These are phyloP conservation scores for Prunella strophiata DNA, from an alignment of 2,797 vertebrate species.

Conservation along the genomic window DNA sequence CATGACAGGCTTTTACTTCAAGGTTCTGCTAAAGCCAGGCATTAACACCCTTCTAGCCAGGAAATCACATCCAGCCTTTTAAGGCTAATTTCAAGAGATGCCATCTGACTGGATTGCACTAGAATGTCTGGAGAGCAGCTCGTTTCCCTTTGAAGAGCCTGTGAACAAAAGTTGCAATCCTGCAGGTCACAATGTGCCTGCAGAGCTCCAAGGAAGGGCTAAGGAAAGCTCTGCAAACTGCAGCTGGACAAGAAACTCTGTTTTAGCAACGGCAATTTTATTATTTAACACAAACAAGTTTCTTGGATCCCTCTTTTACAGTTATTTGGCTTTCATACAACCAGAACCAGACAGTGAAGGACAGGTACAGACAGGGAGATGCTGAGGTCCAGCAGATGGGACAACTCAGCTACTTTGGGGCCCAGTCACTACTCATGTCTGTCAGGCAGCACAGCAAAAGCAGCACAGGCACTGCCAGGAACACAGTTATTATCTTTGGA, in stretches of 20 bases:
- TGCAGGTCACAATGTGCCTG: background rate
- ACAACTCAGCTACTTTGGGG: background rate
- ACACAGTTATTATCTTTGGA: background rate
- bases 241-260: background rate
- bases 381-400: background rate
- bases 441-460: background rate
- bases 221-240: background rate
- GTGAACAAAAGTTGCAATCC: background rate
- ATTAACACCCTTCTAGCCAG: background rate
- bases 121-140: background rate
- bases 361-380: background rate
- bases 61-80: background rate
- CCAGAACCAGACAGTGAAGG: background rate
- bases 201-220: background rate
- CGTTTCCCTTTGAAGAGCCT: background rate
- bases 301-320: background rate
- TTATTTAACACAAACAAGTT: background rate
- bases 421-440: background rate
- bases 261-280: background rate
- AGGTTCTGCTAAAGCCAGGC: background rate
- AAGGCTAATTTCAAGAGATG: constrained; percentile 4
- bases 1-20: background rate
- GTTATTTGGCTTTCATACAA: background rate
- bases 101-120: background rate
- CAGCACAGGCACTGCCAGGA: background rate